These are phyloP conservation scores for Oryzias celebensis DNA, from an alignment of 2,113 vertebrate species.

Conservation along the genomic window DNA sequence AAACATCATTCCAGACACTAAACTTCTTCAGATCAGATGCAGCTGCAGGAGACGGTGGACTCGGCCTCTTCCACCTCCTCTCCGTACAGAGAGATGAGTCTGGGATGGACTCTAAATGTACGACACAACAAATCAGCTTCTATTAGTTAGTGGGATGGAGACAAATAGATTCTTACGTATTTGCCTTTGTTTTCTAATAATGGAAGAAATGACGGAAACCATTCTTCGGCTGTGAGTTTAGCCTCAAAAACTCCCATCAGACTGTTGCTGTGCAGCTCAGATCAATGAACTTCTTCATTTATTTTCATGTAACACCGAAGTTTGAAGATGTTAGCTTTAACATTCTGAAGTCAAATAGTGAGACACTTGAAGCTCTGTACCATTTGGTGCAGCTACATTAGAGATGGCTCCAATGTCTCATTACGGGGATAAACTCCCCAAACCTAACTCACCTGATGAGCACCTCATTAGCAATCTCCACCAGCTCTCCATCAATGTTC, in stretches of 20 bases:
- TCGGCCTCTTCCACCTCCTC: constrained; percentile 63
- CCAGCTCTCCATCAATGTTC: constrained; percentile 72
- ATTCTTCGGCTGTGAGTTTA: no score
- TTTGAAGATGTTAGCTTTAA: neutral
- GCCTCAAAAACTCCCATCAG: no score
- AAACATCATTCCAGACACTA: neutral
- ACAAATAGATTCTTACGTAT: no score
- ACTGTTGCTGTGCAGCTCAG: no score
- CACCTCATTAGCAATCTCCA: constrained; percentile 62
- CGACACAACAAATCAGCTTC: no score
- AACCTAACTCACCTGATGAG: constrained; percentile 45
- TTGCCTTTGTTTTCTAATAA: no score
- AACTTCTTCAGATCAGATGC: constrained; percentile 48
- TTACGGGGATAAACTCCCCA: neutral
- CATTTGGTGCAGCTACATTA: neutral
- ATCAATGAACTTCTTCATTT: no score
- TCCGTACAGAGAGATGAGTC: constrained; percentile 65
- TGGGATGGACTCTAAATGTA: constrained; percentile 60
- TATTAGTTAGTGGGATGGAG: no score
- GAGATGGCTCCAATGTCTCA: neutral
- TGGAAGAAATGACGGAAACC: no score
- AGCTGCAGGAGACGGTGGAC: constrained; percentile 53
- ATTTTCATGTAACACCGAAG: neutral
- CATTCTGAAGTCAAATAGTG: no score
- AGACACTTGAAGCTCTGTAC: no score